A percentile compares a stretch with the other conserved stretches of the same genome.
phyloP scores from a whole-genome alignment of 2,113 vertebrate species.

The Apteryx owenii region DNA sequence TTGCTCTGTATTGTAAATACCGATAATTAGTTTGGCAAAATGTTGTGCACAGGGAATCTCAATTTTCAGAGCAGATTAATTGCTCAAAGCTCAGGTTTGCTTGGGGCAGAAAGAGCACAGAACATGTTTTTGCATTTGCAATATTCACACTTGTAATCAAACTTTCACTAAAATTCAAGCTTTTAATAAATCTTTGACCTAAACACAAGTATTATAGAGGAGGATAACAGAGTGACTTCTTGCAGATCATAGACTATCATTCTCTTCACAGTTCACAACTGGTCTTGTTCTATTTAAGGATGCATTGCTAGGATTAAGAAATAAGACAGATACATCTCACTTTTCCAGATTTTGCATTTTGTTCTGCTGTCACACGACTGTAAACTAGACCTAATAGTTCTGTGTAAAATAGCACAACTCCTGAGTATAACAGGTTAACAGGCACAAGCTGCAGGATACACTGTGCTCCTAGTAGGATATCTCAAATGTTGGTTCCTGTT shows the following conservation, averaged over 20 bases:
- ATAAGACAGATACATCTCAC: not conserved
- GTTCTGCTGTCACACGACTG: not conserved
- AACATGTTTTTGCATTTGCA: not conserved
- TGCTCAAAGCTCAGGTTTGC: constrained; percentile 20
- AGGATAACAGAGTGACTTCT: not conserved
- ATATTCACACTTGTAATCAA: not conserved
- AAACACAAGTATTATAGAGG: not conserved
- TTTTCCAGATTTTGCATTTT: not conserved
- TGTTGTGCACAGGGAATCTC: constrained; percentile 30
- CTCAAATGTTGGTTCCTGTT: not conserved
- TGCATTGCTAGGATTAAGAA: not conserved
- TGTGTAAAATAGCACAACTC: not conserved
- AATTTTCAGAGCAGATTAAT: constrained; percentile 61
- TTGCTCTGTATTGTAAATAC: constrained; percentile 51
- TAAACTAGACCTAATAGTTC: not conserved
- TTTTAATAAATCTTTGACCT: not conserved
- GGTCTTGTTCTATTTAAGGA: not conserved
- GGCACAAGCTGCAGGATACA: not conserved
- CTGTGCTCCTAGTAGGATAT: not conserved
- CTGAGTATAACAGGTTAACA: not conserved
- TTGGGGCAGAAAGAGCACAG: constrained; percentile 3
- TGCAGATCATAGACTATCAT: not conserved
- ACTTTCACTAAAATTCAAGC: not conserved
- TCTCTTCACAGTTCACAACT: not conserved
- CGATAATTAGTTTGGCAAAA: constrained; percentile 63